These are phyloP conservation scores for Thalassaphorura encarpata DNA, from an alignment of 1,140 invertebrate species.

Conservation along the genomic window DNA sequence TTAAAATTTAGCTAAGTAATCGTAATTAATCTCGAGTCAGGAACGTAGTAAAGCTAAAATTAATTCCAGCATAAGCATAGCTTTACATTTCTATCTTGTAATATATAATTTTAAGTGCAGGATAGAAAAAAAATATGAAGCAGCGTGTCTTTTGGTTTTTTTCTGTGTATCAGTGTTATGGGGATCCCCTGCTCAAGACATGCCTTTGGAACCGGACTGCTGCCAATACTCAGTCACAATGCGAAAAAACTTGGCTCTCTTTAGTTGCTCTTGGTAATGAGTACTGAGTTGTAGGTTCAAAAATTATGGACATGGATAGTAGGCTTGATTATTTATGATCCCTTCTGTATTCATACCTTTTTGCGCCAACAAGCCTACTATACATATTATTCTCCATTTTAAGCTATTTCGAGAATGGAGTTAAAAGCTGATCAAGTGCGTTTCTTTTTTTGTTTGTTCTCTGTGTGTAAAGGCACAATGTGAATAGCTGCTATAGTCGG, in stretches of 20 bases:
- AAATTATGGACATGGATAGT: no score
- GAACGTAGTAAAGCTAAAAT: no score
- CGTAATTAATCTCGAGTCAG: no score
- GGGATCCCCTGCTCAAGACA: no score
- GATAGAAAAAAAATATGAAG: conserved; percentile 25
- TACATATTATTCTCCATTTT: conserved; percentile 6
- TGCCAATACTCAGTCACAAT: not conserved
- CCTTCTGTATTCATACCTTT: no score
- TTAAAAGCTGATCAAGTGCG: conserved; percentile 29
- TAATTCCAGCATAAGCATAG: no score
- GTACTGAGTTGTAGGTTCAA: conserved; percentile 9
- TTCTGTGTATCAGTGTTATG: conserved; percentile 34
- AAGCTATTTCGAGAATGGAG: conserved; percentile 12
- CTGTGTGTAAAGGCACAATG: conserved; percentile 33
- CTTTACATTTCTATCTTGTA: no score
- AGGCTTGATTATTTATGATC: no score
- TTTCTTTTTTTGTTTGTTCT: conserved; percentile 34
- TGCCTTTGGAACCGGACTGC: conserved; percentile 13
- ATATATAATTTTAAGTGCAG: no score
- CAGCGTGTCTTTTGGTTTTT: conserved; percentile 33
- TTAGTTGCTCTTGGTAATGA: conserved; percentile 23
- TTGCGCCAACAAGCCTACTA: no score
- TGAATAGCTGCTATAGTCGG: conserved; percentile 31
- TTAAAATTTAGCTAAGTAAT: no score
- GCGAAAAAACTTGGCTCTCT: conserved; percentile 17